Evolutionary conservation across 2,113 vertebrate genomes (phyloP).

Genomic region (Boleophthalmus pectinirostris): DNA sequence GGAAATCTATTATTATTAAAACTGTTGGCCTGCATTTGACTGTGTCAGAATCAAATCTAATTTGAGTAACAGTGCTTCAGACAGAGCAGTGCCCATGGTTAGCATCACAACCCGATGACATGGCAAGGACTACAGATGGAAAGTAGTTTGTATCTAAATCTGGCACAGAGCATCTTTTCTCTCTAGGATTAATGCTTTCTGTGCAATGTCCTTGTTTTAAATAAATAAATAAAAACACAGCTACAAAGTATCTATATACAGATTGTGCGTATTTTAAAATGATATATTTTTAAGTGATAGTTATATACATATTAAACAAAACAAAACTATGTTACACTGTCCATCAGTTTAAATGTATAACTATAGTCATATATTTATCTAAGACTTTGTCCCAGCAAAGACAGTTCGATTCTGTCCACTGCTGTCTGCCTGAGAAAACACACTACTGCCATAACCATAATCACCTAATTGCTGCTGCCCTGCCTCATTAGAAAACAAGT

Average conservation of each 20-base stretch:
- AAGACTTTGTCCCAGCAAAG: constrained; percentile 67
- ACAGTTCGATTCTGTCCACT: constrained; percentile 65
- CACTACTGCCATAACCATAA: constrained; percentile 67
- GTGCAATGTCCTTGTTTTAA: neutral
- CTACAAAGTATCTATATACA: too few relatives aligned
- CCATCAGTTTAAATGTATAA: constrained; percentile 39
- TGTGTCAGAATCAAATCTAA: too few relatives aligned
- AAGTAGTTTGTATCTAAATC: too few relatives aligned
- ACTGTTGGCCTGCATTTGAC: too few relatives aligned
- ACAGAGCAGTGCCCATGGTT: too few relatives aligned
- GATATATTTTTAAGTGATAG: constrained; percentile 49
- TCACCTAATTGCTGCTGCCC: constrained; percentile 72
- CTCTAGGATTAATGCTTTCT: too few relatives aligned
- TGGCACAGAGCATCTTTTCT: too few relatives aligned
- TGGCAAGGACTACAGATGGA: too few relatives aligned
- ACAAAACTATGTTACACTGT: neutral
- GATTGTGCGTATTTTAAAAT: constrained; percentile 15
- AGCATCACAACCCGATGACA: too few relatives aligned
- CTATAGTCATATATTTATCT: constrained; percentile 72
- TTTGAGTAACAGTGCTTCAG: too few relatives aligned
- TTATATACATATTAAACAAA: constrained; percentile 29
- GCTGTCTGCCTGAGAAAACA: constrained; percentile 70
- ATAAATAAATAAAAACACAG: too few relatives aligned
- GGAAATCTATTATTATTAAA: neutral
- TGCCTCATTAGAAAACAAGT: constrained; percentile 77